Base-by-base conservation (phyloP, 2,113 vertebrate species). In the Hypanus sabinus region DNA sequence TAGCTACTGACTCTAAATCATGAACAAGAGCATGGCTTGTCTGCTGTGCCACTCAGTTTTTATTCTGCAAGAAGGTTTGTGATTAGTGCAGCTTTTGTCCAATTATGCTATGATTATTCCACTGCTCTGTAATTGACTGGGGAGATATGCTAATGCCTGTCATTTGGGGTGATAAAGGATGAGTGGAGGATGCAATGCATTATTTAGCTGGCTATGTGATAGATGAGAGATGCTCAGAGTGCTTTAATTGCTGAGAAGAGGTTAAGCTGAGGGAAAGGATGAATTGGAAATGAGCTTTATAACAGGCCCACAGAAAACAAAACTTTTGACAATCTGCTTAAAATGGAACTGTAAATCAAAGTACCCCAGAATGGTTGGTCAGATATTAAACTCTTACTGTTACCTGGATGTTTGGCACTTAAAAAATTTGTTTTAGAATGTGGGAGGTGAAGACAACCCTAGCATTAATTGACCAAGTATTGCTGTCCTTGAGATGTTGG, bases 91-190 rank as follows among this genome's bases (percentile, higher is more conserved):
- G 97, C 98, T 99, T 98, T 98, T 97, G 97, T 98, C 98, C 98
- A 99, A 99, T 99, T 99, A 98, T 97, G 98, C 98, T 96, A 98
- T 99, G 98, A 99, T 99, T 98, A 99, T 99, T 98, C 98, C 95
- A 96, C 97, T 97, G 98, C 97, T 97, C 98, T 98, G 98, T 99
- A 99, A 99, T 99, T 99, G 98, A 98, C 98, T 99, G 97, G 98
- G 98, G 98, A 99, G 98, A 98, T 99, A 98, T 99, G 98, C 98
- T 99, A 99, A 99, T 99, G 98, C 98, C 97, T 99, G 98, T 99
- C 98, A 99, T 99, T 99, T 98, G 98, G 98, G 98, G 99, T 99
- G 98, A 98, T 99, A 98, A 99, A 98, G 98, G 98, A 98, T 98
- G 98, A 98, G 97, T 97, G 96, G 97, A 97, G 98, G 98, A 97